Conservation (phyloP, 2,888 invertebrate species). For the Drosophila borealis region DNA sequence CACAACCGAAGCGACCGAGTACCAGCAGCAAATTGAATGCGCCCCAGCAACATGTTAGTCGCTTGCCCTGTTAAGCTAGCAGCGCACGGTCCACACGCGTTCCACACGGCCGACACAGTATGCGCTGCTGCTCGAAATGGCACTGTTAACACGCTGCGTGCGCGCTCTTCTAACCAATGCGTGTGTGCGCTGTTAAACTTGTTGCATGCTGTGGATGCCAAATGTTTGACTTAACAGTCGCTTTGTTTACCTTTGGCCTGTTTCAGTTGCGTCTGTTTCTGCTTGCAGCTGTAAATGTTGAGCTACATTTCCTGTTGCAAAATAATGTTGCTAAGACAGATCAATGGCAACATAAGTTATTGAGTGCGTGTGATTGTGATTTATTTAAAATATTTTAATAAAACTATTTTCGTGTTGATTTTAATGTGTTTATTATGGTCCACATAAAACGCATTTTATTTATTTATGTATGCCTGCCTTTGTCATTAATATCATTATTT, state of each 20-base stretch:
- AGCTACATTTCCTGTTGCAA: slow-evolving; percentile 36
- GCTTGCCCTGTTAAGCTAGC: slow-evolving; percentile 39
- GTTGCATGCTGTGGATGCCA: slow-evolving; percentile 68
- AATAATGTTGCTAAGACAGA: slow-evolving; percentile 7
- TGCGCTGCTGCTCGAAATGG: slow-evolving; percentile 24
- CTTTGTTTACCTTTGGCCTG: slow-evolving; percentile 66
- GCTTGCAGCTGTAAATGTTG: slow-evolving; percentile 17
- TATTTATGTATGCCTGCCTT: background rate
- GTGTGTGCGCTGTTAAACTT: slow-evolving; percentile 51
- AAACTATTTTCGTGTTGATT: slow-evolving; percentile 11
- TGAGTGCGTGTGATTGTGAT: slow-evolving; percentile 1
- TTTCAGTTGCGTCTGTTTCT: slow-evolving; percentile 46
- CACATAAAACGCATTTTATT: background rate
- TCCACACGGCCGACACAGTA: slow-evolving; percentile 1
- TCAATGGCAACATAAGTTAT: slow-evolving; percentile 5
- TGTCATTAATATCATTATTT: slow-evolving; percentile 20
- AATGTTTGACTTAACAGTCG: slow-evolving; percentile 5
- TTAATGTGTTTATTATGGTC: slow-evolving; percentile 5
- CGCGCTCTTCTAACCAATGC: slow-evolving; percentile 16
- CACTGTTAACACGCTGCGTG: slow-evolving; percentile 25
- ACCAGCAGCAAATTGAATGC: slow-evolving; percentile 58
- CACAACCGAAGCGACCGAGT: slow-evolving; percentile 71
- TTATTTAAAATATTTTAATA: slow-evolving; percentile 9
- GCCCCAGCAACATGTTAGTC: slow-evolving; percentile 19
- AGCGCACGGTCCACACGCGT: slow-evolving; percentile 32